Evolutionary conservation across 2,888 invertebrate species (phyloP).

Genomic region (Stramonita haemastoma): DNA sequence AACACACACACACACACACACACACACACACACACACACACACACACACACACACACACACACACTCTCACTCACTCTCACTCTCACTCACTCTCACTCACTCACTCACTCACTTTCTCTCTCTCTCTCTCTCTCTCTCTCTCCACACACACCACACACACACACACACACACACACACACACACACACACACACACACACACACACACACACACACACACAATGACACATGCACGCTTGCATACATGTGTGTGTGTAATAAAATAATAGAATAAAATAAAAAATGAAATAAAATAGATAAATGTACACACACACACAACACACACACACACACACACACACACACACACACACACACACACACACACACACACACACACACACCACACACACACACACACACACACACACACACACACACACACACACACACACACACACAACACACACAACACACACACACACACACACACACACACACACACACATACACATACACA

Average conservation of each 20-base stretch:
- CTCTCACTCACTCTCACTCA: neutral
- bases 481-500: neutral
- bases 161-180: neutral
- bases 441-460: too few relatives aligned
- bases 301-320: neutral
- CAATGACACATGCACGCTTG: neutral
- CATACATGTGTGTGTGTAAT: too few relatives aligned
- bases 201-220: constrained; percentile 9
- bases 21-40: neutral
- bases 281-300: too few relatives aligned
- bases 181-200: neutral
- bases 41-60: neutral
- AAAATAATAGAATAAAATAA: too few relatives aligned
- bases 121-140: too few relatives aligned
- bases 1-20: neutral
- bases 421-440: neutral
- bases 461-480: neutral
- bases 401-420: neutral
- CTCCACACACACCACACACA: neutral
- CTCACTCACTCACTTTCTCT: too few relatives aligned
- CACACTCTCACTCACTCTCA: neutral
- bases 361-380: neutral
- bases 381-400: neutral
- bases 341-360: neutral
- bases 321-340: neutral